phyloP scores from a whole-genome alignment of 2,113 vertebrate genomes.

The Scartelaos histophorus region DNA sequence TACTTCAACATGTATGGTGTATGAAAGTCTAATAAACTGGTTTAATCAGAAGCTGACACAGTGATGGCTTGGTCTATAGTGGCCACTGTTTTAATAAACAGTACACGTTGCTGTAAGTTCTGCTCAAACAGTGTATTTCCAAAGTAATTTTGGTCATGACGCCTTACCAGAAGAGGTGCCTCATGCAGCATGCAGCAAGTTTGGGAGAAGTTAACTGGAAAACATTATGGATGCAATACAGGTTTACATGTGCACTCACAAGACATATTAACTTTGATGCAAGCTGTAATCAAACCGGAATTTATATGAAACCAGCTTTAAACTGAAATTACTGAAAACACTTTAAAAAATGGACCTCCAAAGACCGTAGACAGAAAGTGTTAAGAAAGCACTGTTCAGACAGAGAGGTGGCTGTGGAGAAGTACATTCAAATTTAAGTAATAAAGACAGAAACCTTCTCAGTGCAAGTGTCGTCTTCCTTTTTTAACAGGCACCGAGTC shows the following conservation, averaged over 20 bases:
- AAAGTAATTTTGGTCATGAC: slow-evolving; percentile 19
- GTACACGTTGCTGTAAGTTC: not conserved
- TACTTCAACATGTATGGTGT: slow-evolving; percentile 32
- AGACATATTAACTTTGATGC: slow-evolving; percentile 46
- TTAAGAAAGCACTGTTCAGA: slow-evolving; percentile 19
- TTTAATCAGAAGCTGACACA: slow-evolving; percentile 50
- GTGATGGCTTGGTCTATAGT: not conserved
- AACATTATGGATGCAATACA: slow-evolving; percentile 87
- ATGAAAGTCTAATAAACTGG: slow-evolving; percentile 55
- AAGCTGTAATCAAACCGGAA: slow-evolving; percentile 33
- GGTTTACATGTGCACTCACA: slow-evolving; percentile 68
- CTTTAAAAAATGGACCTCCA: slow-evolving; percentile 28
- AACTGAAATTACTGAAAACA: slow-evolving; percentile 5
- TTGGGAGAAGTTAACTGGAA: slow-evolving; percentile 95
- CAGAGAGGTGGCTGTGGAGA: slow-evolving; percentile 42
- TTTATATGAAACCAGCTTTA: slow-evolving; percentile 35
- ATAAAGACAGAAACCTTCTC: slow-evolving; percentile 65
- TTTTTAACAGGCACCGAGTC: slow-evolving; percentile 62
- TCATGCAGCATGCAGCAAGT: slow-evolving; percentile 97
- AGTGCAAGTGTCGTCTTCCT: slow-evolving; percentile 73
- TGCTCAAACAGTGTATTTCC: not conserved
- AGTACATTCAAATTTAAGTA: slow-evolving; percentile 30
- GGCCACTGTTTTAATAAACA: not conserved
- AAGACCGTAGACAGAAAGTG: slow-evolving; percentile 40
- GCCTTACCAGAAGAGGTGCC: slow-evolving; percentile 88